Percentiles rank a stretch among this genome's conserved stretches.
Conservation (phyloP, 2,797 vertebrate genomes). For the Cynopterus sphinx region DNA sequence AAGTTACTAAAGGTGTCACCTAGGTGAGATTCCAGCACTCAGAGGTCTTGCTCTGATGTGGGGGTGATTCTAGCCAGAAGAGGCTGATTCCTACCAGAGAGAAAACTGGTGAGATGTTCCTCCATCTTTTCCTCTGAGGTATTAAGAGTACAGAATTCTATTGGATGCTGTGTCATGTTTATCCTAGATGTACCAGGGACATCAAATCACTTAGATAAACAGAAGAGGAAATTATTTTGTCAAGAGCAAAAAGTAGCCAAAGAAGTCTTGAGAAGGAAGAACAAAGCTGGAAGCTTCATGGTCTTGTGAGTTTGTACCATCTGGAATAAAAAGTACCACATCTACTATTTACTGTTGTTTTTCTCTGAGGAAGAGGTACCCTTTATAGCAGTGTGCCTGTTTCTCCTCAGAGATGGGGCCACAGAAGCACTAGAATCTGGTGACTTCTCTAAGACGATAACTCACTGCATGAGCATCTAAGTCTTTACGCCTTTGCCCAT, state of each 20-base stretch:
- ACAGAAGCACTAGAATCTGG: neutral
- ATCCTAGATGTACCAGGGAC: neutral
- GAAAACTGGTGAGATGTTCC: neutral
- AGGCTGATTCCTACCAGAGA: neutral
- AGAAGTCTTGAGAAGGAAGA: constrained; percentile 2
- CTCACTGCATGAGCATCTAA: neutral
- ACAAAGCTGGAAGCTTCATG: neutral
- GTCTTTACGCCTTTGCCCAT: neutral
- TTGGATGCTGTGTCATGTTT: neutral
- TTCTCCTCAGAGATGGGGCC: neutral
- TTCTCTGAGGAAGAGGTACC: neutral
- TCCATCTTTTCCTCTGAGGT: constrained; percentile 21
- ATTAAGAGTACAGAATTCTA: constrained; percentile 8
- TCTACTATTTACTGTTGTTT: neutral
- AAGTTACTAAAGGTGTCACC: neutral
- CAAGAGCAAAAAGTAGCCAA: neutral
- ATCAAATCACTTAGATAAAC: constrained; percentile 61
- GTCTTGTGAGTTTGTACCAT: neutral
- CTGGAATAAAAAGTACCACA: neutral
- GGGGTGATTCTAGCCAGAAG: neutral
- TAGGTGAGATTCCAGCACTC: neutral
- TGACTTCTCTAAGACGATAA: neutral
- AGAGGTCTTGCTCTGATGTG: neutral
- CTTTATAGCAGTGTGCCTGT: neutral
- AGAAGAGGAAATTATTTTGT: constrained; percentile 62